A percentile compares a stretch with the other conserved stretches of the same genome.
Conservation (phyloP, 1,140 invertebrate genomes). For the Dysdera silvatica region DNA sequence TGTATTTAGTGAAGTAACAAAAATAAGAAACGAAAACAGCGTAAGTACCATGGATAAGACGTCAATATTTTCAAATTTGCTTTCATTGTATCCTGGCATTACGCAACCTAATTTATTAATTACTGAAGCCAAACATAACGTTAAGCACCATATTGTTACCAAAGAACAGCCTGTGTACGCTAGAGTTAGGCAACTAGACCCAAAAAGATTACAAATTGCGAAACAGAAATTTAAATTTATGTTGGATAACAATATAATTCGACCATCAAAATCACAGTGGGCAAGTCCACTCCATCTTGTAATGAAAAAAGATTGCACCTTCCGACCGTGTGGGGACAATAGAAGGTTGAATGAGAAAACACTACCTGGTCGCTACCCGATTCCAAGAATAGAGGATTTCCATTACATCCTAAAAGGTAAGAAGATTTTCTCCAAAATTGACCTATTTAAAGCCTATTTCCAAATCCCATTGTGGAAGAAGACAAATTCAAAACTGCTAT, state of each 20-base stretch:
- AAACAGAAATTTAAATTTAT: too few species aligned
- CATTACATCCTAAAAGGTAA: background rate
- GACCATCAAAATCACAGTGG: background rate
- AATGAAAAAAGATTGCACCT: conserved; percentile 29
- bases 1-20: too few species aligned
- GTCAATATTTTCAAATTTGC: too few species aligned
- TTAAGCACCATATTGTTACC: background rate
- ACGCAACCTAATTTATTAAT: too few species aligned
- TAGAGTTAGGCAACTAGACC: background rate
- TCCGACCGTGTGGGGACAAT: conserved; percentile 24
- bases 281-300: conserved; percentile 33
- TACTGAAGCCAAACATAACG: too few species aligned
- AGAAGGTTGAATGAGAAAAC: conserved; percentile 34
- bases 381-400: conserved; percentile 33
- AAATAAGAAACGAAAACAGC: too few species aligned
- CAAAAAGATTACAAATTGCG: background rate
- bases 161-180: conserved; percentile 3
- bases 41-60: too few species aligned
- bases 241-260: too few species aligned
- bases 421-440: conserved; percentile 33
- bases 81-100: too few species aligned
- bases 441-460: conserved; percentile 33
- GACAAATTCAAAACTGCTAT: conserved; percentile 41
- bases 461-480: conserved; percentile 38
- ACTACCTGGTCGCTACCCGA: conserved; percentile 32